Conservation (phyloP, 2,113 vertebrate genomes). For the Elephantulus edwardii region DNA sequence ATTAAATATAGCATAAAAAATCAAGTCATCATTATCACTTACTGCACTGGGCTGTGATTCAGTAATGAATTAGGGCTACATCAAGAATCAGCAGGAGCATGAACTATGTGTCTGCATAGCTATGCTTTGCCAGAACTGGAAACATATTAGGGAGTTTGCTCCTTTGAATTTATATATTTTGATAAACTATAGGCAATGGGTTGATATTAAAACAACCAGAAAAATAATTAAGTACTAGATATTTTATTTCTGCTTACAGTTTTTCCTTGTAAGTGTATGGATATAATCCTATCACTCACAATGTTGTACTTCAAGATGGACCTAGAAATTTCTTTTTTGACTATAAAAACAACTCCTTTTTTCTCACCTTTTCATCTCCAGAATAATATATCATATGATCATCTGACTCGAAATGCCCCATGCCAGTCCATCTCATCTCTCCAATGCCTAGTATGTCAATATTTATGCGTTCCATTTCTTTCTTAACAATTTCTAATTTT, state of each 20-base stretch:
- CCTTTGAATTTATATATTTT: background rate
- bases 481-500: too few relatives aligned
- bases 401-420: too few relatives aligned
- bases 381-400: too few relatives aligned
- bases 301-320: too few relatives aligned
- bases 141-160: background rate
- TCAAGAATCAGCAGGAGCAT: background rate
- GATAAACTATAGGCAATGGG: background rate
- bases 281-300: too few relatives aligned
- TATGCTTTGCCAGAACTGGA: background rate
- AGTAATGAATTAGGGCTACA: background rate
- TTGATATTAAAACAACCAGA: background rate
- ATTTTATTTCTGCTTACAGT: background rate
- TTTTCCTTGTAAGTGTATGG: too few relatives aligned
- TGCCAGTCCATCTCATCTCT: too few relatives aligned
- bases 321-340: too few relatives aligned
- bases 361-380: too few relatives aligned
- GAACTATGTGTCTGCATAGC: background rate
- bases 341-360: too few relatives aligned
- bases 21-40: background rate
- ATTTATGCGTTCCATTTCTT: too few relatives aligned
- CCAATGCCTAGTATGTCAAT: too few relatives aligned
- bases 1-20: background rate
- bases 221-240: background rate
- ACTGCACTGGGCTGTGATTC: background rate